These are phyloP conservation scores for Dione vanillae DNA, from an alignment of 2,888 invertebrate species.

Conservation along the genomic window DNA sequence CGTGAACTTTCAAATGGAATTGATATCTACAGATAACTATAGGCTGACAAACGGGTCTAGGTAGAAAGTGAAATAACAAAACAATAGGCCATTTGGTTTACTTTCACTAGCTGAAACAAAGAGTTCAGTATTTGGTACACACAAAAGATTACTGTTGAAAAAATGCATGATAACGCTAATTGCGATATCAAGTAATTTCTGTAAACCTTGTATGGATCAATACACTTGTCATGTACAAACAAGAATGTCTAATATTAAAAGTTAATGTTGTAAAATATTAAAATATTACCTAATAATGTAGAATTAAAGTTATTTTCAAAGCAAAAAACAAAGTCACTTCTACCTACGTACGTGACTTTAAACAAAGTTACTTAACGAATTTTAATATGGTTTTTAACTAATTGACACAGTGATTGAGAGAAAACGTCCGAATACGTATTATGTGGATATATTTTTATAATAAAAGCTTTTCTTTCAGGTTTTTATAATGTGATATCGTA, in stretches of 20 bases:
- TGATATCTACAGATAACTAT: slow-evolving; percentile 30
- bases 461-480: too few relatives aligned
- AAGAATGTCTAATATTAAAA: background rate
- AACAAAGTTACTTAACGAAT: too few relatives aligned
- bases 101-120: slow-evolving; percentile 50
- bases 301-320: too few relatives aligned
- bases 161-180: slow-evolving; percentile 14
- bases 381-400: too few relatives aligned
- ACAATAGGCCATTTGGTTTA: slow-evolving; percentile 48
- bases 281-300: too few relatives aligned
- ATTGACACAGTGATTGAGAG: too few relatives aligned
- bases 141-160: slow-evolving; percentile 12
- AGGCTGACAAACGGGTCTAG: slow-evolving; percentile 49
- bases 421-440: too few relatives aligned
- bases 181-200: slow-evolving; percentile 7
- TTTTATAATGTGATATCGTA: too few relatives aligned
- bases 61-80: slow-evolving; percentile 51
- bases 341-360: too few relatives aligned
- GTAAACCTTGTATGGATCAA: background rate
- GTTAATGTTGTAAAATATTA: too few relatives aligned
- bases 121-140: slow-evolving; percentile 35
- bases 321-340: too few relatives aligned
- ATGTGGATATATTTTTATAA: too few relatives aligned
- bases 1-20: slow-evolving; percentile 35
- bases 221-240: background rate